These are phyloP conservation scores for Columbina picui DNA, from an alignment of 2,113 vertebrate genomes.

Conservation along the genomic window DNA sequence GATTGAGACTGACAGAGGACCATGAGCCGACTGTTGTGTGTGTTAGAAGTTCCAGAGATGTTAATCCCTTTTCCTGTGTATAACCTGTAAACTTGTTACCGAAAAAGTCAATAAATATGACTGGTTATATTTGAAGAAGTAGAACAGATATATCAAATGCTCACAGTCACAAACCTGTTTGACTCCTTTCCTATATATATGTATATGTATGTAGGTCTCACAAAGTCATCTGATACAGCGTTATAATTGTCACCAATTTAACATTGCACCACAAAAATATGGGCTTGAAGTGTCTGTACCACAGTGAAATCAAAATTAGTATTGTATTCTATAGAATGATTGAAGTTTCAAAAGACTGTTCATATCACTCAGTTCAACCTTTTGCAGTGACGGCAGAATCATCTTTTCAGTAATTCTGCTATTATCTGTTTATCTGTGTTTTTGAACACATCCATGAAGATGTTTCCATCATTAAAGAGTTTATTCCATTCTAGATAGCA, in stretches of 20 bases:
- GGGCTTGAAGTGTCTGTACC: not conserved
- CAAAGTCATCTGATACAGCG: not conserved
- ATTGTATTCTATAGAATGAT: not conserved
- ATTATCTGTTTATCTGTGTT: not conserved
- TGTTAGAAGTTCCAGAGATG: not conserved
- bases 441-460: not conserved
- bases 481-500: not conserved
- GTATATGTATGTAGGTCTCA: not conserved
- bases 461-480: not conserved
- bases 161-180: not conserved
- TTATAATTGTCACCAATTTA: not conserved
- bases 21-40: not conserved
- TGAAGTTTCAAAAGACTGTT: not conserved
- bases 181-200: not conserved
- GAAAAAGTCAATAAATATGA: not conserved
- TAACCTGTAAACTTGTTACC: not conserved
- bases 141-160: not conserved
- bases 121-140: not conserved
- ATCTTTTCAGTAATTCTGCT: not conserved
- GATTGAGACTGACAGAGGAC: not conserved
- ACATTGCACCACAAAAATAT: not conserved
- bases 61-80: not conserved
- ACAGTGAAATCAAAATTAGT: not conserved
- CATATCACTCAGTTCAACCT: not conserved
- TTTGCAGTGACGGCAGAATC: not conserved